Evolutionary conservation across 1,140 invertebrate genomes (phyloP).

Genomic region (Bombus cullumanus): DNA sequence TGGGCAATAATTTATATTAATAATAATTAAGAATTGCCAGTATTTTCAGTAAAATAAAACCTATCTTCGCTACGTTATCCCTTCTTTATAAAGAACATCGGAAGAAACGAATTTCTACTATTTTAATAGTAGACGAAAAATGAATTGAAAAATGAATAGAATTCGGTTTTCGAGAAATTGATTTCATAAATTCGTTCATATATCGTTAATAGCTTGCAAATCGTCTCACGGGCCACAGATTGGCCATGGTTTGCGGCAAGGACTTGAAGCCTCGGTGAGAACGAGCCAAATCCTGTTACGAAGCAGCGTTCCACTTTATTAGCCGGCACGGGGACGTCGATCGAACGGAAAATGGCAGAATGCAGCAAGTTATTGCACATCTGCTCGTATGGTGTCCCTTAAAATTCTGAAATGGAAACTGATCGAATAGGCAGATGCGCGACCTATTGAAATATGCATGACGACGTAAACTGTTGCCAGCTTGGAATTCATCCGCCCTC

Average conservation of each 20-base stretch:
- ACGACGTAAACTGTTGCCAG: neutral
- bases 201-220: neutral
- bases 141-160: too few species aligned
- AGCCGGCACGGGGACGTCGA: neutral
- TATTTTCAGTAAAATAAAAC: too few species aligned
- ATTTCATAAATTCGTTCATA: neutral
- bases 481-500: neutral
- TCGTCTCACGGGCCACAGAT: neutral
- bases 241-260: neutral
- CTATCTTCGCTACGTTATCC: too few species aligned
- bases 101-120: too few species aligned
- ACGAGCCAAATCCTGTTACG: neutral
- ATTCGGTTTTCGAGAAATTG: neutral
- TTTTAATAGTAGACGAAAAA: neutral
- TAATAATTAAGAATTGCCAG: too few species aligned
- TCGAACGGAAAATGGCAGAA: neutral
- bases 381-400: neutral
- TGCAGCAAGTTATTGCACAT: neutral
- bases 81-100: too few species aligned
- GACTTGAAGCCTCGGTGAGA: too few species aligned
- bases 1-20: neutral
- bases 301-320: neutral
- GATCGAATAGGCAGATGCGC: neutral
- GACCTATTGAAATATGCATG: conserved; percentile 5
- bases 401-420: neutral